Evolutionary conservation across 1,140 invertebrate species (phyloP).

Genomic region (Harpegnathos saltator): DNA sequence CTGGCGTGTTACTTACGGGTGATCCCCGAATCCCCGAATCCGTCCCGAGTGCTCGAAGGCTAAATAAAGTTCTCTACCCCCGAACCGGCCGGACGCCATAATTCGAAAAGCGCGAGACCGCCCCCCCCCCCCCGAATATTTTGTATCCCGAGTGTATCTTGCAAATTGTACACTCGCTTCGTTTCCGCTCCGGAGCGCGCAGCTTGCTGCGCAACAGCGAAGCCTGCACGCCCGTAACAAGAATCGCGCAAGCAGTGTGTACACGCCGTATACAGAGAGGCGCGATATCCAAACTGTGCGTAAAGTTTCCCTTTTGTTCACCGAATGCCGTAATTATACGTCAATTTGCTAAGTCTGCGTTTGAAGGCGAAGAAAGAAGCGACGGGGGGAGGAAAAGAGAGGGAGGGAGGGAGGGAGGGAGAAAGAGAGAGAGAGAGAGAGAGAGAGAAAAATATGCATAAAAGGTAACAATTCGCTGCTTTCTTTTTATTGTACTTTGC

Average conservation of each 20-base stretch:
- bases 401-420: too few species aligned
- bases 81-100: neutral
- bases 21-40: slow-evolving; percentile 36
- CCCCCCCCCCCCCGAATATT: neutral
- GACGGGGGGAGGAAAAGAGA: neutral
- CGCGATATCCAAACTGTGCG: neutral
- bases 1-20: slow-evolving; percentile 45
- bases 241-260: neutral
- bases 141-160: slow-evolving; percentile 11
- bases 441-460: too few species aligned
- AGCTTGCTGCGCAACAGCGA: too few species aligned
- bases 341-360: neutral
- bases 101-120: neutral
- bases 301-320: neutral
- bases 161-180: slow-evolving; percentile 6
- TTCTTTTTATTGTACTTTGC: too few species aligned
- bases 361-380: neutral
- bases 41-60: slow-evolving; percentile 26
- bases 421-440: too few species aligned
- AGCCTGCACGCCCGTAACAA: neutral
- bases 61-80: slow-evolving; percentile 40
- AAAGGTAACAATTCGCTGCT: too few species aligned
- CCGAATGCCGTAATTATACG: neutral
- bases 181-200: too few species aligned
- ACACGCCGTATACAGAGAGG: neutral